These are phyloP conservation scores for Ellobium chinense DNA, from an alignment of 2,888 invertebrate genomes.

Conservation along the genomic window DNA sequence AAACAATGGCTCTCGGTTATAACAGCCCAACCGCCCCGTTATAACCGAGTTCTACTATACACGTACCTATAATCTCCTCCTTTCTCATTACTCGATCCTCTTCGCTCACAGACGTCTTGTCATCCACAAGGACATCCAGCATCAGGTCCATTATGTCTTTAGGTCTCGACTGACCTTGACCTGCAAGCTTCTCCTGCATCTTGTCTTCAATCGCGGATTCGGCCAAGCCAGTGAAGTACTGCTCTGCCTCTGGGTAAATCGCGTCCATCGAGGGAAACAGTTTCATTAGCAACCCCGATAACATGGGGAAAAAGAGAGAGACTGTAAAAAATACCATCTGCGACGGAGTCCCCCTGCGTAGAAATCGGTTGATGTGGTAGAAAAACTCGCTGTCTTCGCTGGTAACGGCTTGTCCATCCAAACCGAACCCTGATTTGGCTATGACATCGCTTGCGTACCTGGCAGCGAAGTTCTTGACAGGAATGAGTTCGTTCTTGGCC, in stretches of 20 bases:
- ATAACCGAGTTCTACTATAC: too few species aligned
- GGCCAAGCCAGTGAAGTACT: background rate
- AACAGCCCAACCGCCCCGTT: too few species aligned
- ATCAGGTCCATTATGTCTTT: background rate
- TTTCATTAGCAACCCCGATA: background rate
- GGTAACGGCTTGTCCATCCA: background rate
- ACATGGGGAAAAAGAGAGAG: background rate
- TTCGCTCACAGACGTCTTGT: too few species aligned
- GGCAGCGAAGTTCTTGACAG: background rate
- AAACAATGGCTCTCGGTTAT: too few species aligned
- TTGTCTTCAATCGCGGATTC: background rate
- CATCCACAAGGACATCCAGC: too few species aligned
- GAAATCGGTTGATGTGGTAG: background rate
- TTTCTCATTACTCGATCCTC: too few species aligned
- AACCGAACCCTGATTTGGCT: background rate
- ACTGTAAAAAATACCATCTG: background rate
- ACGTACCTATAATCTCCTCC: too few species aligned
- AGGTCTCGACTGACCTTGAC: too few species aligned
- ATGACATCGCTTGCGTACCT: conserved; percentile 4
- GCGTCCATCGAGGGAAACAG: background rate
- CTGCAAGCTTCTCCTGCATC: background rate
- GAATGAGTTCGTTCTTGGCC: background rate
- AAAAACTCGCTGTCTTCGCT: background rate
- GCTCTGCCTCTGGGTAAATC: background rate
- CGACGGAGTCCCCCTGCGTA: background rate